Evolutionary conservation across 2,888 invertebrate species (phyloP), one percentile per base, ranked within the genome.

Genomic region (Xestia ashworthii): DNA sequence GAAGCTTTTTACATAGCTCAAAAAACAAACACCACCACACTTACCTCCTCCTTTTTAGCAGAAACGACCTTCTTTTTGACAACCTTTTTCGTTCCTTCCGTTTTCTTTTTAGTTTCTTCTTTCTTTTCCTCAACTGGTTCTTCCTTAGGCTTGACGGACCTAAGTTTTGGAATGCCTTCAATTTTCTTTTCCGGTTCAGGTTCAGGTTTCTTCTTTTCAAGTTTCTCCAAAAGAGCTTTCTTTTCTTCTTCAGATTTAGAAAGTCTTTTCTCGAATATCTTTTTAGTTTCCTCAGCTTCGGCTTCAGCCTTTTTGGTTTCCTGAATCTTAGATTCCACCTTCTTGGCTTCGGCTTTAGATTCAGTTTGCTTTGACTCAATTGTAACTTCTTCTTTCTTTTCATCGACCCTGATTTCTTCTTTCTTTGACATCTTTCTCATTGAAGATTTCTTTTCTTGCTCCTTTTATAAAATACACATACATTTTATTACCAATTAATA

Each of bases 91-190:
- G 94, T 95, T 89, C 97, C 95, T 82, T 94, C 94, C 79, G 96
- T 96, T 90, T 97, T 97, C 90, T 97, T 97, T 76, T 92, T 91
- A 77, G 92, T 91, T 66, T 93, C 93, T 87, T 95, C 95, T 87
- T 97, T 96, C 91, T 96, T 95, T 88, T 95, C 96, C 78, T 95
- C 95, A 38, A 93, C 94, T 25, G 95, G 92, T 90, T 96, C 96
- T 84, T 97, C 97, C 90, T 97, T 97, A 32, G 96, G 95, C 87
- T 97, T 97, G 9, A 97, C 95, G 76, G 97, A 93, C 90, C 97
- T 97, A 44, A 97, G 95, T 95, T 97, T 97, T 89, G 97, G 97
- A 93, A 97, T 96, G 92, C 97, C 97, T 94, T 97, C 97, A 90
- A 97, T 96, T 93, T 97, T 97, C 76, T 97, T 95, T 92, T 97